Evolutionary conservation across 2,888 invertebrate species (phyloP).

Genomic region (Entomobrya multifasciata): DNA sequence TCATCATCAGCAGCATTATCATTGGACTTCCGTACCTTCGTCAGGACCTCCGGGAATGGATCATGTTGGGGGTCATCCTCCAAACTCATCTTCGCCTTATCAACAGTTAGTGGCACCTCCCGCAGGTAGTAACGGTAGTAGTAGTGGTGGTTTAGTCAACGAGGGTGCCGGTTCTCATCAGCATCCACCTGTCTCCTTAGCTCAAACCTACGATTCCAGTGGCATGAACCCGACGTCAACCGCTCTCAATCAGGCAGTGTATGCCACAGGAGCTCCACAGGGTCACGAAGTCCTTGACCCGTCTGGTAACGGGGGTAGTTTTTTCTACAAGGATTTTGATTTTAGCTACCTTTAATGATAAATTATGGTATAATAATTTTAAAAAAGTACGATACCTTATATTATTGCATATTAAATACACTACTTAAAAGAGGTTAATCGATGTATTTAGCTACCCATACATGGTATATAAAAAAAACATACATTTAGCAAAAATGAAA

Average conservation of each 20-base stretch:
- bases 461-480: constrained; percentile 32
- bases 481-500: background rate
- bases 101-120: constrained; percentile 68
- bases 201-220: constrained; percentile 74
- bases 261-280: constrained; percentile 69
- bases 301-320: constrained; percentile 74
- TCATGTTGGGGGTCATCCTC: constrained; percentile 64
- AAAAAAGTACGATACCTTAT: background rate
- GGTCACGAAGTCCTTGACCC: constrained; percentile 74
- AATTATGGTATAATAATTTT: constrained; percentile 1
- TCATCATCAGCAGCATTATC: constrained; percentile 69
- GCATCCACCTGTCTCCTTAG: constrained; percentile 71
- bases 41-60: constrained; percentile 65
- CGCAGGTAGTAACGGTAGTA: constrained; percentile 70
- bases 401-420: background rate
- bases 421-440: constrained; percentile 37
- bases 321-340: constrained; percentile 79
- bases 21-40: constrained; percentile 68
- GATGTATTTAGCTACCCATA: constrained; percentile 52
- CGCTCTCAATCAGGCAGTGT: constrained; percentile 75
- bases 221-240: constrained; percentile 74
- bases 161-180: constrained; percentile 66
- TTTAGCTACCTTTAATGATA: constrained; percentile 77
- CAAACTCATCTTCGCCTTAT: constrained; percentile 74
- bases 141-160: constrained; percentile 71